These are phyloP conservation scores for Lepidocyrtoides sp. DNA, from an alignment of 2,888 invertebrate species.

Conservation along the genomic window DNA sequence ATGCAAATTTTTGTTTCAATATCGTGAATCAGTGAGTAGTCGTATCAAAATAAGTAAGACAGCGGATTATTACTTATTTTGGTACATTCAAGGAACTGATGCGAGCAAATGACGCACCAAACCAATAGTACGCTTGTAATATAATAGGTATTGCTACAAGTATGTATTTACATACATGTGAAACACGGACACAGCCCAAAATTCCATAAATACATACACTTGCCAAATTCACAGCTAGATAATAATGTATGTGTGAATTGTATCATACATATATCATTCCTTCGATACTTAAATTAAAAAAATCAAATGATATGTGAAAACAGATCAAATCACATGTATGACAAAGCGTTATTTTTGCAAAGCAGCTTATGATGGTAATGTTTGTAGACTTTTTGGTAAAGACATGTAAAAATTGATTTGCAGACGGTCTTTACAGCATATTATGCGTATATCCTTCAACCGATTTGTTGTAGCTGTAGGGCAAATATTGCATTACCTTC, in stretches of 20 bases:
- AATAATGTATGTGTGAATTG: too few species aligned
- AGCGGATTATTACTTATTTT: slow-evolving; percentile 7
- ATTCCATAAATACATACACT: slow-evolving; percentile 17
- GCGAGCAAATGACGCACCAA: background rate
- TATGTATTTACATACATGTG: too few species aligned
- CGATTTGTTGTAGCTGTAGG: slow-evolving; percentile 33
- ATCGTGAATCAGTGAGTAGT: background rate
- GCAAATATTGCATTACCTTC: slow-evolving; percentile 34
- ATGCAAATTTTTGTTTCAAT: too few species aligned
- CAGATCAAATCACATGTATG: background rate
- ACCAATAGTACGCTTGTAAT: background rate
- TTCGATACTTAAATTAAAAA: background rate
- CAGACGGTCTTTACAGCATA: background rate
- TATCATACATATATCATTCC: background rate
- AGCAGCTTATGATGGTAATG: background rate
- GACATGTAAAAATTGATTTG: background rate
- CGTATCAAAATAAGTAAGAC: background rate
- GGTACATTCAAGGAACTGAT: background rate
- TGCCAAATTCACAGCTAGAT: background rate
- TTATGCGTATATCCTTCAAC: slow-evolving; percentile 11
- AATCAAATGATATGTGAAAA: background rate
- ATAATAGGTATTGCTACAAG: too few species aligned
- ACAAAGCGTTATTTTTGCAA: background rate
- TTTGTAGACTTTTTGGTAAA: background rate
- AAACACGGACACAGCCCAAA: slow-evolving; percentile 13